Base-by-base conservation (phyloP, 2,797 vertebrate genomes). In the Hylomyscus alleni region DNA sequence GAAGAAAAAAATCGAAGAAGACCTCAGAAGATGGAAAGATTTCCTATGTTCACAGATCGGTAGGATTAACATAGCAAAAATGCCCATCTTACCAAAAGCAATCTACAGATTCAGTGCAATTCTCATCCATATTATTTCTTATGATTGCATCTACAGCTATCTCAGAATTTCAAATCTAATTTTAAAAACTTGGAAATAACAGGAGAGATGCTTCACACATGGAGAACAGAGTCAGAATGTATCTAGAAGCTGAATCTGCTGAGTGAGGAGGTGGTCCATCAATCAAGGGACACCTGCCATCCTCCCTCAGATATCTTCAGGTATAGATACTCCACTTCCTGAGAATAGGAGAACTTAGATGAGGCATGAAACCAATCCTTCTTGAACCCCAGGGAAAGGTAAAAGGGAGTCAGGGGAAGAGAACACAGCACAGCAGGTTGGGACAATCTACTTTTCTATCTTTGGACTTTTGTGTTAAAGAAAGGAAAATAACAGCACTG, bases 351-450 rank as follows among this genome's bases (percentile, higher is more conserved):
- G 34, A 29, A 31, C 2, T 10, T 11, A 8, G 3, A 14, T 24
- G 4, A 65, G 9, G 6, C 17, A 12, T 40, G 1, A 24, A 29
- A 26, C 13, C 76, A 17, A 31, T 0, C 15, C 12, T 62, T 15
- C 22, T 54, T 10, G 47, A 52, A 20, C 5, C 31, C 37, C 6
- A 19, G 26, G 0, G n/a, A 1, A 24, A 3, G 8, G 22, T 10
- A 6, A 2, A 26, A 60, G 58, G 50, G 37, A 81, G 19, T 50
- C 0, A 17, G 1, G 29, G 82, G 88, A 44, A 69, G 15, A n/a
- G 22, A 34, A 11, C 10, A 56, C 1, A 15, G 34, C 0, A 0
- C 0, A 3, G 50, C n/a, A 6, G 37, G 12, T 19, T 26, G 40
- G 10, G 34, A 14, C 1, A 10, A 22, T 40, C 60, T 11, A 40